Evolutionary conservation across 2,888 invertebrate species (phyloP).

Genomic region (Campaea margaritaria): DNA sequence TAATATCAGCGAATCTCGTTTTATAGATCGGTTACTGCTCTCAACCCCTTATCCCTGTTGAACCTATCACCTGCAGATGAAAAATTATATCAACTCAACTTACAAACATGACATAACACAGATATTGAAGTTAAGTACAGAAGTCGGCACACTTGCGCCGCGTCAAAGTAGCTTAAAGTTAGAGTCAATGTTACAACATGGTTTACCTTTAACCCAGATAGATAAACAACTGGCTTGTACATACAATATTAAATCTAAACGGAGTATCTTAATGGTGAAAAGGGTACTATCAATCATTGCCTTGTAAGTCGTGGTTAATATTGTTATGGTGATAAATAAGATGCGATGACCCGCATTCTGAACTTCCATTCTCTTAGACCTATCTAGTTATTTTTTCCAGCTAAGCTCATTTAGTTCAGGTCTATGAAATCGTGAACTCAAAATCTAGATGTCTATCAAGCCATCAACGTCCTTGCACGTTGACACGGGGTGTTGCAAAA

Average conservation of each 20-base stretch:
- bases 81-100: too few species aligned
- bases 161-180: slow-evolving; percentile 17
- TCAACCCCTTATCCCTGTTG: too few species aligned
- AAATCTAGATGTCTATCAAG: slow-evolving; percentile 28
- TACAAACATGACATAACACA: not conserved
- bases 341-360: too few species aligned
- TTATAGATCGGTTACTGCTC: too few species aligned
- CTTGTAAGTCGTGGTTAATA: not conserved
- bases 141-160: slow-evolving; percentile 12
- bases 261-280: not conserved
- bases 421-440: slow-evolving; percentile 18
- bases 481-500: slow-evolving; percentile 32
- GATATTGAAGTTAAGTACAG: not conserved
- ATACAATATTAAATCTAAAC: slow-evolving; percentile 2
- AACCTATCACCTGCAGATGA: too few species aligned
- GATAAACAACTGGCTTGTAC: slow-evolving; percentile 28
- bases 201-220: slow-evolving; percentile 52
- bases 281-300: not conserved
- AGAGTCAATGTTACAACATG: slow-evolving; percentile 50
- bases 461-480: slow-evolving; percentile 28
- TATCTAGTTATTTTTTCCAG: not conserved
- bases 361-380: too few species aligned
- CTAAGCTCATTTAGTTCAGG: not conserved
- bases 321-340: not conserved
- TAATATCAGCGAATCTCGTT: too few species aligned